Evolutionary conservation across 2,797 vertebrate species (phyloP).

Genomic region (Triplophysa bombifrons): DNA sequence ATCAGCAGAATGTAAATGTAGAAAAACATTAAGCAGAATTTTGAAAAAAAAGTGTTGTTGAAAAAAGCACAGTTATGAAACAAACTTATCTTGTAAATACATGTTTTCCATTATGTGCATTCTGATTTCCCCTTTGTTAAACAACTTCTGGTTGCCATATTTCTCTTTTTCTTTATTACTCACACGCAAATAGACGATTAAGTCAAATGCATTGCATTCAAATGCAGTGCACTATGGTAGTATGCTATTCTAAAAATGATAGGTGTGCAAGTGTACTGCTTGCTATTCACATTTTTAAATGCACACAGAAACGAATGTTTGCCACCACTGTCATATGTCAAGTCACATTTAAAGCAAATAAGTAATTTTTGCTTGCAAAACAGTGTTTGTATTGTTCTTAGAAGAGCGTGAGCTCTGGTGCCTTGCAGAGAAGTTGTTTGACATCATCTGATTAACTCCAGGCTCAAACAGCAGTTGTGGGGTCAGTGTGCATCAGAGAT

Average conservation of each 20-base stretch:
- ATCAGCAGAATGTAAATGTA: no score
- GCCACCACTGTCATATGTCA: background rate
- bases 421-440: background rate
- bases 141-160: no score
- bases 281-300: background rate
- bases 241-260: background rate
- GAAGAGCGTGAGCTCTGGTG: background rate
- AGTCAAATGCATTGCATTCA: background rate
- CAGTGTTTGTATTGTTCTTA: background rate
- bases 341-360: conserved; percentile 33
- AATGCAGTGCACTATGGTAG: background rate
- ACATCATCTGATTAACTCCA: conserved; percentile 1
- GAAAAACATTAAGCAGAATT: no score
- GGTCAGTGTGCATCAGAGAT: background rate
- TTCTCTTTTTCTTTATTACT: background rate
- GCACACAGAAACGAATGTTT: background rate
- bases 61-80: no score
- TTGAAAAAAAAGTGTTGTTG: no score
- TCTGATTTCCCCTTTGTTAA: no score
- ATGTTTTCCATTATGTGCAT: no score
- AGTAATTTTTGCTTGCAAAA: conserved; percentile 16
- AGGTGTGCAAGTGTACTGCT: background rate
- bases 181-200: background rate
- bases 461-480: background rate
- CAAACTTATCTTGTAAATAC: no score